Evolutionary conservation across 2,113 vertebrate genomes (phyloP), one percentile per base, ranked within the genome.

Genomic region (Tiliqua scincoides): DNA sequence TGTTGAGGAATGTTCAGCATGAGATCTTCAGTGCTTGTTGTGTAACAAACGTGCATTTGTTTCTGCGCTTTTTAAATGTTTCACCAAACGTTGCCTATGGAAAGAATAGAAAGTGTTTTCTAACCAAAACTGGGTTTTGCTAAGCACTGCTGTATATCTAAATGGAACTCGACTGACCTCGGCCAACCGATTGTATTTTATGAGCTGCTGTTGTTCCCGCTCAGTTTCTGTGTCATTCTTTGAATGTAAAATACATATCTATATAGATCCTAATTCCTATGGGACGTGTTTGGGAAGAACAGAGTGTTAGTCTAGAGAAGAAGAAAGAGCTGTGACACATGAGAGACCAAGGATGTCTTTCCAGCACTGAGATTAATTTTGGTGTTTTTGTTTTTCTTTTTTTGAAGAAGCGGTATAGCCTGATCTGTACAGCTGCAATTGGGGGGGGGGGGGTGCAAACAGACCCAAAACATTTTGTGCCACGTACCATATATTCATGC

Each of bases 181-280:
- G 74, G 40, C 72, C 21, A 72, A 83, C 32, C 68, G 11, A 14
- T n/a, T 74, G 70, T 14, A 20, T 73, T 74, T 25, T 14, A 21
- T 20, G 8, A 3, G 4, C 27, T 21, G 14, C 37, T n/a, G 35
- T 43, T 30, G 15, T 4, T 62, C 23, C 21, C 23, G 27, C 32
- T 70, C 23, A 3, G n/a, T 57, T 82, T 71, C 48, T 54, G 30
- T 54, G 70, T 82, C 6, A 32, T 40, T n/a, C 32, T 9, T n/a
- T 59, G 54, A 83, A 83, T 61, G 54, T 57, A 72, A 61, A 72
- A 71, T 57, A n/a, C 25, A 63, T 18, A 43, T 30, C 61, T 30
- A 61, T 65, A 65, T 80, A 79, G 77, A 68, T 82, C 63, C 15
- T 63, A 83, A 61, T 52, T 72, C 68, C 81, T 30, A 37, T 59